A percentile compares a stretch with the other conserved stretches of the same genome.
Evolutionary conservation across 2,797 vertebrate genomes (phyloP).

Genomic region (Myripristis jacobus): DNA sequence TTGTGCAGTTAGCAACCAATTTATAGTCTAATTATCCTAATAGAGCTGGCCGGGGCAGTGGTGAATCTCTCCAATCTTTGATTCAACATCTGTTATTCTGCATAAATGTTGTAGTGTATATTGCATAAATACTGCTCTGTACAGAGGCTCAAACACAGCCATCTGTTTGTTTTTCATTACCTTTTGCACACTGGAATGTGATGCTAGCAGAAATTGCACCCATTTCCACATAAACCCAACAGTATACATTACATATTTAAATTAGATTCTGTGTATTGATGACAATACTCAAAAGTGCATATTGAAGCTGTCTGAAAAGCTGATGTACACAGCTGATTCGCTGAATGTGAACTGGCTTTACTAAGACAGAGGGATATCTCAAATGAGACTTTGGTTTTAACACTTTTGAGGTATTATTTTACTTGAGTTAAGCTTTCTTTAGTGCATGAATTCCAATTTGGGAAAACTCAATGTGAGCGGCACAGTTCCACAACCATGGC

Average conservation of each 20-base stretch:
- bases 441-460: too few species aligned
- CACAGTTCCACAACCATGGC: neutral
- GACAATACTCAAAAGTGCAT: neutral
- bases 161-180: conserved; percentile 50
- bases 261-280: neutral
- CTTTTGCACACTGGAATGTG: conserved; percentile 4
- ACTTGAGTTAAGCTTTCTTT: neutral
- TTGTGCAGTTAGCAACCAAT: conserved; percentile 66
- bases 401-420: neutral
- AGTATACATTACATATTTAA: neutral
- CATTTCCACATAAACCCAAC: neutral
- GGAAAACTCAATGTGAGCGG: neutral
- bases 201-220: neutral
- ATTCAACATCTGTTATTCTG: conserved; percentile 70
- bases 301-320: neutral
- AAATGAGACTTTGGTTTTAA: neutral
- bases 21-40: conserved; percentile 73
- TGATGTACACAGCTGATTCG: neutral
- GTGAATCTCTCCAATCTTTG: conserved; percentile 55
- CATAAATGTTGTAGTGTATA: conserved; percentile 40
- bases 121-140: conserved; percentile 30
- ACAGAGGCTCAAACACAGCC: conserved; percentile 11
- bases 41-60: conserved; percentile 54
- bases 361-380: neutral
- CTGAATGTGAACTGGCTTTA: neutral